Evolutionary conservation across 2,797 vertebrate genomes (phyloP).

Genomic region (Fistularia commersonii): DNA sequence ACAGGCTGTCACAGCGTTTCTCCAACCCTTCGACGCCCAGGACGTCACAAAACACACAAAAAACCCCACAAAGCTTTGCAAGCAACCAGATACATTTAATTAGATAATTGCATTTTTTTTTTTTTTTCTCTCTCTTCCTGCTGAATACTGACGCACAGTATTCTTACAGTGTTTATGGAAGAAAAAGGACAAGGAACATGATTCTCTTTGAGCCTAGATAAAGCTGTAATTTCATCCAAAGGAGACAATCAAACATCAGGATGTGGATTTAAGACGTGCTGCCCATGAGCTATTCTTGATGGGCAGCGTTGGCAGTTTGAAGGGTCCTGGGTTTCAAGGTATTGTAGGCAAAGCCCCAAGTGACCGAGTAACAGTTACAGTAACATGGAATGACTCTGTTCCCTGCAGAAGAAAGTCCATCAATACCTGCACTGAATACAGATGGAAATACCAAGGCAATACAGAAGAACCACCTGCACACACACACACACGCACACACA

Average conservation of each 20-base stretch:
- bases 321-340: slow-evolving; percentile 18
- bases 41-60: slow-evolving; percentile 20
- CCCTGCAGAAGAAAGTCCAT: too few species aligned
- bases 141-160: slow-evolving; percentile 38
- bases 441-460: too few species aligned
- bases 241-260: slow-evolving; percentile 47
- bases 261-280: slow-evolving; percentile 19
- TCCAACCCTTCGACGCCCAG: slow-evolving; percentile 13
- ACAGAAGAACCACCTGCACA: too few species aligned
- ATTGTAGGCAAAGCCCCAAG: slow-evolving; percentile 21
- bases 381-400: slow-evolving; percentile 25
- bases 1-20: slow-evolving; percentile 6
- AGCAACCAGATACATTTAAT: slow-evolving; percentile 75
- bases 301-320: slow-evolving; percentile 32
- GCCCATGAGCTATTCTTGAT: slow-evolving; percentile 33
- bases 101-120: slow-evolving; percentile 53
- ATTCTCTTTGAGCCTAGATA: slow-evolving; percentile 63
- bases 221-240: slow-evolving; percentile 71
- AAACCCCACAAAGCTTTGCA: slow-evolving; percentile 41
- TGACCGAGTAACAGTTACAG: slow-evolving; percentile 21
- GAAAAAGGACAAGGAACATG: slow-evolving; percentile 31
- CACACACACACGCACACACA: neutral
- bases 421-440: too few species aligned
- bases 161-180: slow-evolving; percentile 22
- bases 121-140: slow-evolving; percentile 22